A percentile compares a stretch with the other conserved stretches of the same genome.
Conservation (phyloP, 2,113 vertebrate genomes). For the Oncorhynchus mykiss region DNA sequence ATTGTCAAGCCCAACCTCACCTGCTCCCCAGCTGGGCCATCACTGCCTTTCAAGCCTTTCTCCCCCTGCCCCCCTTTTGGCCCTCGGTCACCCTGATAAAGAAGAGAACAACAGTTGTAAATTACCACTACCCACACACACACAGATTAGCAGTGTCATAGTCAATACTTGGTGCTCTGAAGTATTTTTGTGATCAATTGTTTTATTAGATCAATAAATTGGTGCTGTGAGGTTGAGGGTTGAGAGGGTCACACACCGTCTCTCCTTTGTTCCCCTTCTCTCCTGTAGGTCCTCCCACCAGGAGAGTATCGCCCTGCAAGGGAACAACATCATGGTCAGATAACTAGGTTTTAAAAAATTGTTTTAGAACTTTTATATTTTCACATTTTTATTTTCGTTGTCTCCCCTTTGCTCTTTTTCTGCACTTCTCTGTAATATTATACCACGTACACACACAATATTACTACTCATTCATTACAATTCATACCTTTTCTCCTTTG, state of each 20-base stretch:
- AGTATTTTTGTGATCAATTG: too few relatives aligned
- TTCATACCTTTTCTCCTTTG: constrained; percentile 92
- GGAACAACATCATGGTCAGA: neutral
- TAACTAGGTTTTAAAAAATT: too few relatives aligned
- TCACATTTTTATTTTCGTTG: neutral
- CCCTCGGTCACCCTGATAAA: constrained; percentile 86
- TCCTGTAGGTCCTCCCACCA: constrained; percentile 80
- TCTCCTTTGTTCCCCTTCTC: constrained; percentile 88
- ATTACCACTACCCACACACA: neutral
- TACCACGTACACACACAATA: neutral
- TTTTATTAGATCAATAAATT: neutral
- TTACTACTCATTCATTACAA: constrained; percentile 28
- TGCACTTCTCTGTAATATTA: neutral
- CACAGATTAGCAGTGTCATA: neutral
- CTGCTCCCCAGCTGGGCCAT: constrained; percentile 84
- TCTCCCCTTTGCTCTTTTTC: neutral
- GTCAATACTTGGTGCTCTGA: neutral
- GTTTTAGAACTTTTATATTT: too few relatives aligned
- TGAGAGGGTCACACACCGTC: constrained; percentile 72
- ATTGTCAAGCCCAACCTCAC: constrained; percentile 57
- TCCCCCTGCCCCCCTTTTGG: constrained; percentile 88
- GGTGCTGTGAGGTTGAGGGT: neutral
- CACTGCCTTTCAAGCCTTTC: constrained; percentile 88
- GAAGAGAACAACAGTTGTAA: neutral
- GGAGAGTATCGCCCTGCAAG: constrained; percentile 82